Evolutionary conservation across 2,888 invertebrate genomes (phyloP), one percentile per base, ranked within the genome.

Genomic region (Trimorus sp.): DNA sequence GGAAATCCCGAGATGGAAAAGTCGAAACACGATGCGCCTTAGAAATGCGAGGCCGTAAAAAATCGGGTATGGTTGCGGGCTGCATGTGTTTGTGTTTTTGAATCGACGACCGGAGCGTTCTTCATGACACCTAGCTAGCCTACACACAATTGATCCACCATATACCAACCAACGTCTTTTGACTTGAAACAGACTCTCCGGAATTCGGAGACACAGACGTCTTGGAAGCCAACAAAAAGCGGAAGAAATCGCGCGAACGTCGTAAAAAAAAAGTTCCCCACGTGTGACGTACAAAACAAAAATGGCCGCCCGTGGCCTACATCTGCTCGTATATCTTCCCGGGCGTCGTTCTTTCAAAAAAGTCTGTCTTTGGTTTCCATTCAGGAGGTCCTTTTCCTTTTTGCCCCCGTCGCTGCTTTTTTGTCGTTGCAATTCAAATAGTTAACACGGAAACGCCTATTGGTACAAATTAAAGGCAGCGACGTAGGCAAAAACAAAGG

Each of bases 241-340:
- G 40, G 66, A 58, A 70, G 65, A 75, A 65, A 76, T 45, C 37
- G 51, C 60, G 16, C 14, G 60, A 54, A 54, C 45, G 45, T 68
- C 73, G 68, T 73, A 79, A 75, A 75, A 79, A 79, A 79, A 79
- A 79, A 69, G 54, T 65, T 58, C 63, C 63, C 74, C 63, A 58
- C 68, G 68, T 73, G 75, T 54, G 65, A 48, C 58, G 36, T n/a
- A 49, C 56, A 68, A 79, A 74, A 79, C 66, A 56, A 80, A 81
- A 42, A 81, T 81, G 80, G 76, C 75, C 51, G 68, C 38, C 58
- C 11, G n/a, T 68, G 40, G 59, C 49, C 69, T 63, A 75, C 79
- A 75, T 74, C 70, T 80, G 80, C 56, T 75, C 70, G 66, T 66
- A 71, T 54, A 70, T 65, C 53, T 75, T 69, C 16, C 69, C 9